Conservation (phyloP, 2,888 invertebrate species). For the Microplitis manilae region DNA sequence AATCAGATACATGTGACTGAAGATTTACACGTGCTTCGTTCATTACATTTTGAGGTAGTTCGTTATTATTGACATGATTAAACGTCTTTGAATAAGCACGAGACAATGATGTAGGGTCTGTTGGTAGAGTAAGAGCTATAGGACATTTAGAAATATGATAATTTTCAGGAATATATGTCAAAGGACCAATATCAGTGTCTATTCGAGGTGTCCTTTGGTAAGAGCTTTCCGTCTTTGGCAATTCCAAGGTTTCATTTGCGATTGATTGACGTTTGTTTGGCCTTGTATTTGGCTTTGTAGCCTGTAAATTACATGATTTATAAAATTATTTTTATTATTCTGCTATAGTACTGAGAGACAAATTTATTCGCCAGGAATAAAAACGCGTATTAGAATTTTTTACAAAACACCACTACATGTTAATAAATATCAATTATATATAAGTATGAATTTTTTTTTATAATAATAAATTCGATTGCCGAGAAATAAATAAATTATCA, state of each 20-base stretch:
- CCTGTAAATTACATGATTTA: slow-evolving; percentile 49
- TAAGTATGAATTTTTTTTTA: no score
- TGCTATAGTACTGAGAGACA: no score
- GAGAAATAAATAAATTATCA: no score
- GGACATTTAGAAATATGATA: slow-evolving; percentile 39
- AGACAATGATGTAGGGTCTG: slow-evolving; percentile 59
- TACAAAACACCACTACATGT: no score
- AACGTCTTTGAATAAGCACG: slow-evolving; percentile 51
- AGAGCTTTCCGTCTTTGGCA: slow-evolving; percentile 62
- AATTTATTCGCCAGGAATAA: no score
- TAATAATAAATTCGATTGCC: no score
- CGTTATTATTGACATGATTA: slow-evolving; percentile 55
- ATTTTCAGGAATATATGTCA: slow-evolving; percentile 57
- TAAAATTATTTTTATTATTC: neutral
- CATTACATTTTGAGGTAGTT: slow-evolving; percentile 65
- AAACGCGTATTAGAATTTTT: no score
- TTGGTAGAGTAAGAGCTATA: slow-evolving; percentile 62
- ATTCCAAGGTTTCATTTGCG: slow-evolving; percentile 54
- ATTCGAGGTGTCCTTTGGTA: slow-evolving; percentile 69
- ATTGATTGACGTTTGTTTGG: slow-evolving; percentile 65
- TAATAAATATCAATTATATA: no score
- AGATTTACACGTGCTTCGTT: slow-evolving; percentile 66
- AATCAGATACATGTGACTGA: slow-evolving; percentile 69
- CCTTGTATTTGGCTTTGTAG: slow-evolving; percentile 64
- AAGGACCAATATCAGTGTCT: slow-evolving; percentile 67